These are phyloP conservation scores for Rhinolophus sinicus DNA, from an alignment of 2,113 vertebrate species.

Conservation along the genomic window DNA sequence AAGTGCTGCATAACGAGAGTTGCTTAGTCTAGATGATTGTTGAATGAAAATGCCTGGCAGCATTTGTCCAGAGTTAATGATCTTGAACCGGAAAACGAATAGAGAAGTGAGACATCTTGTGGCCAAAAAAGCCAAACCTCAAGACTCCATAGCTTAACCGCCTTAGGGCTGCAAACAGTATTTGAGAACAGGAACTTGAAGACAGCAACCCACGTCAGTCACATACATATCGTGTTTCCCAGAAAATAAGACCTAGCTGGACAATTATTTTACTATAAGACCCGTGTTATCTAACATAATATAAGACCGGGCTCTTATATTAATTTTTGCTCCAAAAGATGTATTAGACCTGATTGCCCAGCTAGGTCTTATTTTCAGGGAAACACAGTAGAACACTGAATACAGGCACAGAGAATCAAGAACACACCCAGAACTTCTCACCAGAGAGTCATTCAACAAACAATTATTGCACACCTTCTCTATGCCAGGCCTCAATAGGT, in stretches of 20 bases:
- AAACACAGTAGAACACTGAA: background rate
- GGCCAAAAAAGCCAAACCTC: background rate
- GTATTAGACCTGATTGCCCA: too few relatives aligned
- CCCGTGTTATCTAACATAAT: too few relatives aligned
- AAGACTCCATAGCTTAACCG: background rate
- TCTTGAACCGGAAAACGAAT: background rate
- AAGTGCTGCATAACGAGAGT: background rate
- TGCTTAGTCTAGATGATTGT: background rate
- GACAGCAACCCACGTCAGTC: background rate
- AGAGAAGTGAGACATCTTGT: background rate
- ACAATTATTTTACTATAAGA: too few relatives aligned
- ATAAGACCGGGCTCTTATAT: too few relatives aligned
- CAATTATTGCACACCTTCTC: background rate
- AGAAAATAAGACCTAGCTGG: too few relatives aligned
- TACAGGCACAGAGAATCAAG: background rate
- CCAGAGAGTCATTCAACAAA: background rate
- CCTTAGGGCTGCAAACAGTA: background rate
- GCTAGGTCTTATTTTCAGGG: too few relatives aligned
- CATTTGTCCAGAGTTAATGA: background rate
- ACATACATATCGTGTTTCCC: too few relatives aligned
- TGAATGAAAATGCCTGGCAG: background rate
- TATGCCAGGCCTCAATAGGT: background rate
- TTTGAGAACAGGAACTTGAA: background rate
- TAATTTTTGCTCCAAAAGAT: too few relatives aligned
- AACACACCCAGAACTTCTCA: background rate